Evolutionary conservation across 1,140 invertebrate species (phyloP), one percentile per base, ranked within the genome.

Genomic region (Mylabris phalerata): DNA sequence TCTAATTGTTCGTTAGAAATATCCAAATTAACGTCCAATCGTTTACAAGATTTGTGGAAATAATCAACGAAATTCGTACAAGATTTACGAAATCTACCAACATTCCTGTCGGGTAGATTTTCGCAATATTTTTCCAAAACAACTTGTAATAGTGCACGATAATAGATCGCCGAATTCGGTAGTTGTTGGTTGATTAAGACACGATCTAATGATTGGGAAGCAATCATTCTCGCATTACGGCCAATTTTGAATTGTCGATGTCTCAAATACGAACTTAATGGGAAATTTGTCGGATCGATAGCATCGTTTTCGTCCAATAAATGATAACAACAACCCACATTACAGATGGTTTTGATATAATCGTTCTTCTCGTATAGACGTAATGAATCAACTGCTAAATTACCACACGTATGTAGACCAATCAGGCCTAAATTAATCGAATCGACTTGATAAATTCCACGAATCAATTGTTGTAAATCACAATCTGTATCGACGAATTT

Each of bases 321-420:
- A 79, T 96, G 82, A 75, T 95, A 96, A 72, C 93, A 96, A 71
- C 94, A 97, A 0, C 89, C 89, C 39, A 96, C 87, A 66, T 90
- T 89, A 50, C 89, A 87, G 0, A 94, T 67, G 0, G 80, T 79
- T 58, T 75, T 77, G 4, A 85, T 80, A 19, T 77, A 68, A 1
- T 75, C 56, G 65, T 81, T 81, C 10, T 75, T 65, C 24, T 80
- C 68, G 71, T 93, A 96, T 10, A 92, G 78, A 65, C 84, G 80
- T 0, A 95, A 75, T 57, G 86, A 83, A 4, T 85, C 84, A 4
- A 90, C 76, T 1, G 86, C 85, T 3, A 96, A 75, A 73, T 91
- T 84, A 1, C 94, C 93, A 77, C 93, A 96, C 0, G 92, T 93
- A 71, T 96, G 93, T 6, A 96, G 76, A 3, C 93, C 93, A 64